Base-by-base conservation (phyloP, 2,797 vertebrate genomes). In the Smutsia gigantea region DNA sequence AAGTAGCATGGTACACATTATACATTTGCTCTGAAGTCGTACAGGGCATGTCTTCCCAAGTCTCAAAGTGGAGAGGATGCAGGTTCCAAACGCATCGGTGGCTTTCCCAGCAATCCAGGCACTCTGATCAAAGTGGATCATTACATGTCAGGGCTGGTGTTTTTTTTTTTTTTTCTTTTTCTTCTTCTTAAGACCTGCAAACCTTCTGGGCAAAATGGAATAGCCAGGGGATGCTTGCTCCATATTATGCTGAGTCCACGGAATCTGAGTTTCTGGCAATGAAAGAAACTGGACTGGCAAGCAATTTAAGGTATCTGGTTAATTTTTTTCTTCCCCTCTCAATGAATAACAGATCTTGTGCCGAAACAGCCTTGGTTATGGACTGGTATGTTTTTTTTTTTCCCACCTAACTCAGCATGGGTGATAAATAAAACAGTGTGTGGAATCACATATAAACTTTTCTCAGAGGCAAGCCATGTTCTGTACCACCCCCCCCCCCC, bases 271-370 rank as follows among this genome's bases (percentile, higher is more conserved):
- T 90, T 92, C 77, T 81, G 57, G 53, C 27, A 71, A 89, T 49
- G 68, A 51, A 55, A 82, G 55, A 94, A 72, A 95, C 42, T 93
- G 49, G 66, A 61, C 14, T 5, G 49, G 46, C 87, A 85, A 91
- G 75, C 63, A 81, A 17, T 66, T 72, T 84, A 93, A 82, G 66
- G 75, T 84, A n/a, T 93, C 69, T 88, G 84, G 23, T 85, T 90
- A 74, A n/a, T 66, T 64, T 79, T 92, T 96, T 46, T 55, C 87
- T 59, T 7, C 12, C 18, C 29, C 29, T 91, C 37, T 75, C 14
- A 71, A 19, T n/a, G 82, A 87, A 31, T 74, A 83, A 61, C 55
- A 77, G 49, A 93, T 59, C 87, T 53, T 82, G 89, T 79, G 93
- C 72, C 86, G 77, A 51, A 66, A 68, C 18, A 77, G 74, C 61